Base-by-base conservation (phyloP, 2,888 invertebrate genomes). In the Apoda limacodes region DNA sequence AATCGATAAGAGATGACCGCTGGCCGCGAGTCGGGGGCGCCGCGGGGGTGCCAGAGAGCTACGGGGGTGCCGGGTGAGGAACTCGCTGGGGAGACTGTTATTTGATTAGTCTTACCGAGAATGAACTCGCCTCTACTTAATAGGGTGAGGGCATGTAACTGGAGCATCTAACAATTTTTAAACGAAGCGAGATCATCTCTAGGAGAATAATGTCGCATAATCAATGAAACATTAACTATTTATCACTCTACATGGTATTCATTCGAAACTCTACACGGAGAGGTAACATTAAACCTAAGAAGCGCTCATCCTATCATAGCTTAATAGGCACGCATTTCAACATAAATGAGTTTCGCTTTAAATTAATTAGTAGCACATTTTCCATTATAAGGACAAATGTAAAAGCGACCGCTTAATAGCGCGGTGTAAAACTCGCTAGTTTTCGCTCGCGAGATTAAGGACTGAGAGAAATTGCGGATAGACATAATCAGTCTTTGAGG, bases 101-200 rank as follows among this genome's bases (percentile, higher is more conserved):
- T 82, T 82, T 81, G 81, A 82, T 82, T 81, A 81, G 81, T 80
- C 81, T 76, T 78, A 72, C 80, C 69, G 78, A 78, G 81, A 81
- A 81, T 80, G 81, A 81, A 72, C 71, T 70, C 75, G 72, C 69
- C 68, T 72, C 70, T 64, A 68, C 69, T 75, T 75, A 76, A 76
- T 75, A 70, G 78, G 76, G 76, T 71, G 76, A 76, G 70, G 67
- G 70, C 71, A 65, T 76, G 76, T 75, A 76, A 78, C 71, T 62
- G 65, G 74, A 75, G 67, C 59, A 64, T 64, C 65, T 72, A 75
- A 70, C 17, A 6, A 17, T 17, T 17, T 17, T 17, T 17, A 5
- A 17, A 17, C 7, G n/a, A n/a, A n/a, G n/a, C n/a, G n/a, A n/a
- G n/a, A n/a, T n/a, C n/a, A n/a, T n/a, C n/a, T n/a, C n/a, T n/a